Base-by-base conservation (phyloP, 2,888 invertebrate species). In the Diachrysia chrysitis region DNA sequence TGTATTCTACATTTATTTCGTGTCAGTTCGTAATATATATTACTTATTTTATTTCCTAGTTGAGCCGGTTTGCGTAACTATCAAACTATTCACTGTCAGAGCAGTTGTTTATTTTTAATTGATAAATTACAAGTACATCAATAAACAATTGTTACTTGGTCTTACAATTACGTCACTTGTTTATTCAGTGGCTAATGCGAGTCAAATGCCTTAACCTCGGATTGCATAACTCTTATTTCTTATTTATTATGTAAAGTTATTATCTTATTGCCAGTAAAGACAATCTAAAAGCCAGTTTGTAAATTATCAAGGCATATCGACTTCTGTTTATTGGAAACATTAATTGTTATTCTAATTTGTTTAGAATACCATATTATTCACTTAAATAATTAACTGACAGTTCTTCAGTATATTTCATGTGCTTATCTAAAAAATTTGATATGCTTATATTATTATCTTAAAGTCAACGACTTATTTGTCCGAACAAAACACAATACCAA, bases 101-200 rank as follows among this genome's bases (percentile, higher is more conserved):
- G 32, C 23, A 53, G 53, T 73, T 76, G 66, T 65, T 78, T 65
- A 46, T 74, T 71, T 78, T 66, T 59, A 74, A 78, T 71, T 74
- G 56, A 62, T 59, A 66, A 66, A 63, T 66, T 58, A 78, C 35
- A 46, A 29, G 46, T 37, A 23, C 57, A 35, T 23, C 29, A 42
- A 63, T 53, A 69, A 78, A 76, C 70, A 76, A 67, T 76, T 42
- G 53, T 10, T 3, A 10, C 14, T n/a, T 16, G 19, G 48, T 46
- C 25, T 23, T 2, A 5, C 21, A 51, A 32, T 67, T 64, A 59
- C 60, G 35, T 58, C 61, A 71, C 37, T 37, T 64, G 21, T 57
- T 54, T 66, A 42, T 66, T 60, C 14, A 58, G n/a, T 17, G 53
- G 25, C 10, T 56, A 54, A 57, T 42, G 25, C 35, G 16, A 42